Conservation (phyloP, 2,888 invertebrate species). For the Pomacea canaliculata region DNA sequence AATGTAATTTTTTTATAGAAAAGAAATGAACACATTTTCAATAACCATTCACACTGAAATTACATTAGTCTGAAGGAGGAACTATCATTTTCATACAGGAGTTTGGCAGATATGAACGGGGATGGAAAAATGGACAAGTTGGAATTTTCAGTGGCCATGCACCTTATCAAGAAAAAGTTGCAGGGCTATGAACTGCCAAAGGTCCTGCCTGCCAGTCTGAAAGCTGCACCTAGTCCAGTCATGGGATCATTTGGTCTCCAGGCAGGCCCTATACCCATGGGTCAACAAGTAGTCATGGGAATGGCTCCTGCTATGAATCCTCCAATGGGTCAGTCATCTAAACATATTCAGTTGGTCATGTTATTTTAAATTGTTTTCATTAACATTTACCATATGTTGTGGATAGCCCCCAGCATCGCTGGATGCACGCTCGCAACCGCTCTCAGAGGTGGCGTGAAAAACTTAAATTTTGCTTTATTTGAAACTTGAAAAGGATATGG, state of each 20-base stretch:
- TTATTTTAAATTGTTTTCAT: too few relatives aligned
- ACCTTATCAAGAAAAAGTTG: slow-evolving; percentile 79
- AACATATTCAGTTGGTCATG: neutral
- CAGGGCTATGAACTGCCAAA: slow-evolving; percentile 92
- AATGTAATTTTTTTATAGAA: too few relatives aligned
- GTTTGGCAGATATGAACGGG: slow-evolving; percentile 68
- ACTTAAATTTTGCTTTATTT: too few relatives aligned
- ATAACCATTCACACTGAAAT: too few relatives aligned
- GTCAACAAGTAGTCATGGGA: slow-evolving; percentile 31
- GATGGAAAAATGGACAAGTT: slow-evolving; percentile 70
- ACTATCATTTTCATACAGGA: slow-evolving; percentile 48
- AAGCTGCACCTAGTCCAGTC: slow-evolving; percentile 62
- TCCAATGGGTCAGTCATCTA: slow-evolving; percentile 31
- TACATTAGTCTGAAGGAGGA: too few relatives aligned
- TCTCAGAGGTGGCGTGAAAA: too few relatives aligned
- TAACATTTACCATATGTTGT: too few relatives aligned
- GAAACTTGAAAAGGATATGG: too few relatives aligned
- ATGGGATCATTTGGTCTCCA: slow-evolving; percentile 57
- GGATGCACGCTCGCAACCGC: too few relatives aligned
- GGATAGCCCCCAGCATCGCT: too few relatives aligned
- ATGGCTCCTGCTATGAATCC: slow-evolving; percentile 27
- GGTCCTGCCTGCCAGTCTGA: slow-evolving; percentile 79
- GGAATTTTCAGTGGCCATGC: slow-evolving; percentile 70
- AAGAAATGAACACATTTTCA: too few relatives aligned
- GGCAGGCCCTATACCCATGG: slow-evolving; percentile 42